These are phyloP conservation scores for Squalus acanthias DNA, from an alignment of 2,797 vertebrate species.

Conservation along the genomic window DNA sequence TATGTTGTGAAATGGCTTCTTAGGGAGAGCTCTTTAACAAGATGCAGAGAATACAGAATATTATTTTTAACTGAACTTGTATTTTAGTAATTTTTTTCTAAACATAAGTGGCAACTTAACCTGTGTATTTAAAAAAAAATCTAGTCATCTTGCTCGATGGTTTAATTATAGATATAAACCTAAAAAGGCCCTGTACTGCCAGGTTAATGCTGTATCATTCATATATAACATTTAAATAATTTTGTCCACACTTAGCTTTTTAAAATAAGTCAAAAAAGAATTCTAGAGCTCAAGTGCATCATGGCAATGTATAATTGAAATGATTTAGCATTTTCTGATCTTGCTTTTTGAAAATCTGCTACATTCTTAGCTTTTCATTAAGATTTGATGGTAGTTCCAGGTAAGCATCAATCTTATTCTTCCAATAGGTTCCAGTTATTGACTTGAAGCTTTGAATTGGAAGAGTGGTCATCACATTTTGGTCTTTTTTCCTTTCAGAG, in stretches of 20 bases:
- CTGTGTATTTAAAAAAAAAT: background rate
- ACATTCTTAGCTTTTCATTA: background rate
- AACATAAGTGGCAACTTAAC: background rate
- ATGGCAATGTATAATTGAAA: background rate
- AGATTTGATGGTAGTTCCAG: background rate
- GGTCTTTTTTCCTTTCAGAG: conserved; percentile 61
- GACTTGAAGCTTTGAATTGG: background rate
- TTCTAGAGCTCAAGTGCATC: background rate
- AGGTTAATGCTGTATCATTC: background rate
- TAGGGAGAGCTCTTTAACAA: background rate
- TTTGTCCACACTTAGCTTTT: background rate
- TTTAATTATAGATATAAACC: background rate
- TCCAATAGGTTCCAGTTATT: background rate
- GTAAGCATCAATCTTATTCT: background rate
- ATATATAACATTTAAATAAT: background rate
- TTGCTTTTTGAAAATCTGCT: conserved; percentile 43
- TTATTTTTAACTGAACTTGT: background rate
- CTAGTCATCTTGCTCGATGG: background rate
- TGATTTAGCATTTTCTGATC: conserved; percentile 39
- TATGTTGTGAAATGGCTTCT: background rate
- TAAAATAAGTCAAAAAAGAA: background rate
- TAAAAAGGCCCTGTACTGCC: background rate
- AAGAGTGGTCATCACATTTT: background rate
- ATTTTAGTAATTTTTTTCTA: background rate
- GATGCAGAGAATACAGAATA: background rate